Conservation (phyloP, 2,797 vertebrate genomes). For the Phataginus tricuspis region DNA sequence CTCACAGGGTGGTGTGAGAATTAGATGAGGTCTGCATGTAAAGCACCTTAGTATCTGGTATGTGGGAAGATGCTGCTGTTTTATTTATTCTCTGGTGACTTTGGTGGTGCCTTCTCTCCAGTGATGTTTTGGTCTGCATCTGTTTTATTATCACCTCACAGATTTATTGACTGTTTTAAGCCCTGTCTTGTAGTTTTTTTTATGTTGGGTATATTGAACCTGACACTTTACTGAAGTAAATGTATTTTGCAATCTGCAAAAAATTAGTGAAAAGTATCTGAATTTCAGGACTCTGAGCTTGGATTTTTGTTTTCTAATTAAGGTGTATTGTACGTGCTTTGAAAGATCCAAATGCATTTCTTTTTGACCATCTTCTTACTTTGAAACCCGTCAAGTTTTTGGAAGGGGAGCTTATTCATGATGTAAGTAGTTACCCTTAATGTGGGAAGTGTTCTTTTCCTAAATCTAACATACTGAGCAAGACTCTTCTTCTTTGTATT, state of each 20-base stretch:
- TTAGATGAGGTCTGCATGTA: neutral
- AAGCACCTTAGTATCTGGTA: neutral
- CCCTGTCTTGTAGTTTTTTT: neutral
- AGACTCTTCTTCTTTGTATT: neutral
- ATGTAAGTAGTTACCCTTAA: conserved; percentile 90
- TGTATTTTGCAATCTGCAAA: conserved; percentile 12
- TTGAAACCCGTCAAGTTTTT: conserved; percentile 99
- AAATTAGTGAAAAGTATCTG: neutral
- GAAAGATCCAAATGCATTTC: conserved; percentile 97
- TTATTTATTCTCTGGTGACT: neutral
- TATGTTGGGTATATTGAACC: neutral
- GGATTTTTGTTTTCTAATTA: conserved; percentile 73
- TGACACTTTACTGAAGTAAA: conserved; percentile 42
- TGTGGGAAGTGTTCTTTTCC: neutral
- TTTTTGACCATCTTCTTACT: conserved; percentile 98
- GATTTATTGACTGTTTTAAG: conserved; percentile 27
- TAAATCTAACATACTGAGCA: neutral
- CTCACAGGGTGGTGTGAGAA: neutral
- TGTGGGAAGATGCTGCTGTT: neutral
- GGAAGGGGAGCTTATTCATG: conserved; percentile 99
- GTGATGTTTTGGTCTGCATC: neutral
- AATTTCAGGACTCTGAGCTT: conserved; percentile 50
- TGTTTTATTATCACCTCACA: neutral
- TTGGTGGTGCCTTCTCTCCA: neutral
- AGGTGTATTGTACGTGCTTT: conserved; percentile 98